Evolutionary conservation across 37 sponge, comb jelly and placozoan genomes (phyloP), one percentile per base, ranked within the genome.

Genomic region (Haliclona indistincta): DNA sequence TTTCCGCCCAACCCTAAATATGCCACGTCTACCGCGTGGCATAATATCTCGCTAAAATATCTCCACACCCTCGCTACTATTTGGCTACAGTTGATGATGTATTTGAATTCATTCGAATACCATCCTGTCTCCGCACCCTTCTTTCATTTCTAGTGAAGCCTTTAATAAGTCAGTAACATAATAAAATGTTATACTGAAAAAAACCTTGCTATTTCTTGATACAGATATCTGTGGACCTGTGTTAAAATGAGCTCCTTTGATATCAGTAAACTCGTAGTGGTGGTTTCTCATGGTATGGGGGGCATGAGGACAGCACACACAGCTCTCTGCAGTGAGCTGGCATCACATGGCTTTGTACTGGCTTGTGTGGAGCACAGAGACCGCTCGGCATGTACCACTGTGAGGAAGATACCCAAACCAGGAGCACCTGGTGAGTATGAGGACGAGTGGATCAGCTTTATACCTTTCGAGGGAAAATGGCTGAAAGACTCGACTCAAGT

Each of bases 321-420:
- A 61, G 72, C 52, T 4, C 76, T 91, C 17, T 70, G 70, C 38
- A 82, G 83, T 82, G 92, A 91, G 63, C 70, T 91, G 36, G 92
- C 92, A 23, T 91, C 92, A 8, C 84, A 86, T 53, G 92, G 92
- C 55, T 91, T 82, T 72, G 65, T 91, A 6, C 88, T 86, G 41
- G 92, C 87, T 1, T 34, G 79, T 28, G 75, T 91, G 43, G 92
- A 91, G 38, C 92, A 91, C 83, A 88, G 84, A 56, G 90, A 89
- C 68, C 56, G 60, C 17, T 84, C 90, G 6, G 85, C 85, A 13
- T 47, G 44, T 71, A 71, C 72, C 34, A 34, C 69, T 20, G 36
- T 81, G 41, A 35, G 43, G 52, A 62, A 72, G 41, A 72, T 84
- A 30, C 84, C 84, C 26, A 29, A 2, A 7, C 54, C 77, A 36